phyloP scores from a whole-genome alignment of 2,888 invertebrate species.

The Ennomos quercinarius region DNA sequence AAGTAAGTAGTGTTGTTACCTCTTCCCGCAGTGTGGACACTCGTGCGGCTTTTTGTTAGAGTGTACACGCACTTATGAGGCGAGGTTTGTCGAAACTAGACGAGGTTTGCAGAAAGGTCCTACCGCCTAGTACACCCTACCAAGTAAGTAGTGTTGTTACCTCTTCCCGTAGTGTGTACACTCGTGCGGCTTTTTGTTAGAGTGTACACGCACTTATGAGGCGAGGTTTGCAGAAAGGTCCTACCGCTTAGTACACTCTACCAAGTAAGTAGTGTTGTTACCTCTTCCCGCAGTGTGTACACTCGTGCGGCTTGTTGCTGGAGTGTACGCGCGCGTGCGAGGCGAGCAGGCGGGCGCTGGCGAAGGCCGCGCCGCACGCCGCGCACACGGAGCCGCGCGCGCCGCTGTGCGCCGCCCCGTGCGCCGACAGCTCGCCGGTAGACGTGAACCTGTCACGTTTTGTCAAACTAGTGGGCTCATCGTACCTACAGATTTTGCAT shows the following conservation, averaged over 20 bases:
- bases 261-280: constrained; percentile 43
- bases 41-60: background rate
- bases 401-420: constrained; percentile 69
- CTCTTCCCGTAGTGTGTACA: constrained; percentile 83
- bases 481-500: too few species aligned
- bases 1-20: constrained; percentile 62
- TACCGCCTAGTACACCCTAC: too few species aligned
- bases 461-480: too few species aligned
- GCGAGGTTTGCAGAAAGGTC: too few species aligned
- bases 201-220: too few species aligned
- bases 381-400: constrained; percentile 21
- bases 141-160: constrained; percentile 60
- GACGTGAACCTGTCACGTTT: constrained; percentile 59
- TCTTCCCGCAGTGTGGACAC: constrained; percentile 72
- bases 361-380: constrained; percentile 72
- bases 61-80: too few species aligned
- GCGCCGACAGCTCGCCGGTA: constrained; percentile 59
- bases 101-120: too few species aligned
- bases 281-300: constrained; percentile 82
- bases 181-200: constrained; percentile 45
- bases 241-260: too few species aligned
- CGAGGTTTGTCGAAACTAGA: too few species aligned
- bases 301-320: constrained; percentile 81
- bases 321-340: constrained; percentile 84
- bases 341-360: constrained; percentile 69